Evolutionary conservation across 2,113 vertebrate species (phyloP), one percentile per base, ranked within the genome.

Genomic region (Passerina amoena): DNA sequence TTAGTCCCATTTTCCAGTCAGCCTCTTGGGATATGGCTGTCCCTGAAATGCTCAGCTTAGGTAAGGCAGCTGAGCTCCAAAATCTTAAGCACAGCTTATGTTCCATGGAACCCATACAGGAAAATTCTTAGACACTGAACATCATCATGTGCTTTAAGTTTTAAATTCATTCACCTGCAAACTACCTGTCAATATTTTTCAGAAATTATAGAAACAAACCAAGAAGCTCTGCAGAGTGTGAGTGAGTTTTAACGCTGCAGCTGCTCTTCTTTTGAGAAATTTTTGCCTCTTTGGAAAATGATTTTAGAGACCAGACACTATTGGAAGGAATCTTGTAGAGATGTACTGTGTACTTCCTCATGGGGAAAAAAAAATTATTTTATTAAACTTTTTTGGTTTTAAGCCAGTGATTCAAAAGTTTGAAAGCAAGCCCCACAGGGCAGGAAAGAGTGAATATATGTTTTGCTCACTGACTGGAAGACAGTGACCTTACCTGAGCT

Each of bases 301-400:
- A 8, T 45, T 86, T 61, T 35, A 45, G 23, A 65, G 20, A n/a
- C 17, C 48, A 50, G 27, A 23, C 23, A 22, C 2, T 31, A 3
- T 8, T 47, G 7, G 23, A 54, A 47, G 50, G 33, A 47, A 38
- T 18, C 42, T 37, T 17, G 31, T 38, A 28, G 4, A 51, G 21
- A 42, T 6, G 11, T 5, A 3, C 27, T 30, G 4, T 1, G 2
- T 14, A 2, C 6, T 37, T 56, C 31, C 23, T 21, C 9, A 25
- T 14, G 12, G 14, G 22, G 18, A 59, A 76, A 78, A 61, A 51
- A 3, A 5, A 75, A 70, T 9, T 14, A 7, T 40, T 42, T 77
- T 16, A 54, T 54, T 4, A 28, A 61, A 53, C 4, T n/a, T 33
- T 20, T 51, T 42, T 31, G 11, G 45, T 78, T 69, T 33, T 15